Percentiles rank a stretch among this genome's conserved stretches.
These are phyloP conservation scores for Melanargia galathea DNA, from an alignment of 2,888 invertebrate genomes.

Conservation along the genomic window DNA sequence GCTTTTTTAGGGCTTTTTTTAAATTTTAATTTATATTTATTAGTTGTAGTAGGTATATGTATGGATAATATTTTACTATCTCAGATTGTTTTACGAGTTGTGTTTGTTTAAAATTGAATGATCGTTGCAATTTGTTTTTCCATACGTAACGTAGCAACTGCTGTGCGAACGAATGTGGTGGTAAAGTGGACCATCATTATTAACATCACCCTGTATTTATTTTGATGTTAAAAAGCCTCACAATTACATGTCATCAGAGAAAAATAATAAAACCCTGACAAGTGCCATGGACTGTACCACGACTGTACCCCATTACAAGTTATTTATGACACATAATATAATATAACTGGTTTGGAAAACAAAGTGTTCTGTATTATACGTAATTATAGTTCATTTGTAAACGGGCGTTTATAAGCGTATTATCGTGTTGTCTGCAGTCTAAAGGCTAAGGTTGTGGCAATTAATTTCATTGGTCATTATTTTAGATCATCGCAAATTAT, in stretches of 20 bases:
- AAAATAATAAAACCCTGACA: constrained; percentile 32
- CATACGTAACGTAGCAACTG: constrained; percentile 10
- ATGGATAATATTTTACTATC: no score
- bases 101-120: neutral
- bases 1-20: no score
- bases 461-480: constrained; percentile 14
- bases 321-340: constrained; percentile 26
- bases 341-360: constrained; percentile 16
- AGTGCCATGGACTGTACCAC: constrained; percentile 22
- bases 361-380: constrained; percentile 16
- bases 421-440: neutral
- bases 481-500: constrained; percentile 10
- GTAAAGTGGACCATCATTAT: constrained; percentile 1
- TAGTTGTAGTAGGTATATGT: no score
- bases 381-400: constrained; percentile 32
- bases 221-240: constrained; percentile 26
- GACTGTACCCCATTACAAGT: constrained; percentile 27
- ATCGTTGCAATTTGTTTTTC: constrained; percentile 6
- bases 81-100: neutral
- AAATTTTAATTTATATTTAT: no score
- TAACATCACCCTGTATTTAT: constrained; percentile 28
- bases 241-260: constrained; percentile 33
- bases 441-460: constrained; percentile 6
- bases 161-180: neutral
- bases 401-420: constrained; percentile 13